Conservation (phyloP, 2,113 vertebrate species). For the Leucosticte australis region DNA sequence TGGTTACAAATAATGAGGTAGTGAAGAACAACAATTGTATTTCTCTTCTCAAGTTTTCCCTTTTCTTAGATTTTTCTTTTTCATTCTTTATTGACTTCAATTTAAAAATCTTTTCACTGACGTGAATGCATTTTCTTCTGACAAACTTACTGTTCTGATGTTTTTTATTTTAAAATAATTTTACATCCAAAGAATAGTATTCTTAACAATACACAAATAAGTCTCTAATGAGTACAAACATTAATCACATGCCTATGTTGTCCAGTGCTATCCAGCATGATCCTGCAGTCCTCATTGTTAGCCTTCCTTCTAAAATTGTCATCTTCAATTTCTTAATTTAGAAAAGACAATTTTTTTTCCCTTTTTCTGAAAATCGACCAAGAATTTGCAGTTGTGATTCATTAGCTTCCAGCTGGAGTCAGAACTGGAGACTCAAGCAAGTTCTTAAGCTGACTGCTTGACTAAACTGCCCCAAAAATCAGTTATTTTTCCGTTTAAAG, state of each 20-base stretch:
- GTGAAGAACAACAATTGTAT: neutral
- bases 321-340: constrained; percentile 26
- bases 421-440: neutral
- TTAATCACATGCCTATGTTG: neutral
- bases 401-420: neutral
- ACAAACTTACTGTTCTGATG: neutral
- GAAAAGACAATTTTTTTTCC: neutral
- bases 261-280: neutral
- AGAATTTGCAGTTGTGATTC: neutral
- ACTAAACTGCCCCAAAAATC: neutral
- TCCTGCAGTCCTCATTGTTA: neutral
- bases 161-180: neutral
- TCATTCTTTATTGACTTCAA: constrained; percentile 4
- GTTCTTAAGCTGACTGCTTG: neutral
- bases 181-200: neutral
- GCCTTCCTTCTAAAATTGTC: neutral
- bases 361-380: neutral
- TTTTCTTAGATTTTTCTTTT: constrained; percentile 7
- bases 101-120: constrained; percentile 33
- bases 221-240: neutral
- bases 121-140: constrained; percentile 4
- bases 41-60: constrained; percentile 24
- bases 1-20: constrained; percentile 58
- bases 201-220: neutral
- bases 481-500: constrained; percentile 25